Evolutionary conservation across 2,113 vertebrate genomes (phyloP).

Genomic region (Sphaerodactylus townsendi): DNA sequence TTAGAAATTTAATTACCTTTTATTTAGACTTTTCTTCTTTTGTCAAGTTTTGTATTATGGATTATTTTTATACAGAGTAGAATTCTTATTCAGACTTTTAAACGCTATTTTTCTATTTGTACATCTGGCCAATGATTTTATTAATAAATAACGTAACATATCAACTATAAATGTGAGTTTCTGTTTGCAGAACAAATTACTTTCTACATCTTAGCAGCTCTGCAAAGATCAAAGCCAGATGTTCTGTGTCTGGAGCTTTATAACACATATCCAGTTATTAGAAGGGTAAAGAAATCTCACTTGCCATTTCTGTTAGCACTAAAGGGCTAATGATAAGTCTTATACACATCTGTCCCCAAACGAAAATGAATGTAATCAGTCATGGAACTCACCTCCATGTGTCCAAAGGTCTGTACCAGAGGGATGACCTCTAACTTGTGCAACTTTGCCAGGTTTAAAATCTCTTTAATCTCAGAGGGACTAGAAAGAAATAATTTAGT

Average conservation of each 20-base stretch:
- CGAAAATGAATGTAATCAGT: neutral
- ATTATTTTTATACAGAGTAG: too few relatives aligned
- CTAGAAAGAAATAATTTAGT: conserved; percentile 64
- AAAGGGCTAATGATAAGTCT: neutral
- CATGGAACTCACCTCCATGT: conserved; percentile 88
- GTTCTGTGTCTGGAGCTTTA: neutral
- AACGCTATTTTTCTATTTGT: too few relatives aligned
- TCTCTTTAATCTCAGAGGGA: conserved; percentile 76
- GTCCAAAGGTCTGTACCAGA: conserved; percentile 93
- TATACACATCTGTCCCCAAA: neutral
- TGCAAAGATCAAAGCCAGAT: neutral
- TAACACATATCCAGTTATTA: neutral
- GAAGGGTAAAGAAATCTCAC: neutral
- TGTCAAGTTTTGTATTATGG: too few relatives aligned
- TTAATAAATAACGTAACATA: too few relatives aligned
- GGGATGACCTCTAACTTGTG: conserved; percentile 87
- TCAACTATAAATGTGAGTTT: neutral
- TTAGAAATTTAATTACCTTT: too few relatives aligned
- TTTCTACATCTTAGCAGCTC: neutral
- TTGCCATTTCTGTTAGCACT: neutral
- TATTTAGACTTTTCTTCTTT: too few relatives aligned
- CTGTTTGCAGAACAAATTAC: neutral
- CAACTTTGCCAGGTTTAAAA: conserved; percentile 78
- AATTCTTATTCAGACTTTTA: too few relatives aligned
- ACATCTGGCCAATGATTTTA: too few relatives aligned